phyloP scores from a whole-genome alignment of 53 echinoderm and acorn worm genomes.

The Mesocentrotus franciscanus region DNA sequence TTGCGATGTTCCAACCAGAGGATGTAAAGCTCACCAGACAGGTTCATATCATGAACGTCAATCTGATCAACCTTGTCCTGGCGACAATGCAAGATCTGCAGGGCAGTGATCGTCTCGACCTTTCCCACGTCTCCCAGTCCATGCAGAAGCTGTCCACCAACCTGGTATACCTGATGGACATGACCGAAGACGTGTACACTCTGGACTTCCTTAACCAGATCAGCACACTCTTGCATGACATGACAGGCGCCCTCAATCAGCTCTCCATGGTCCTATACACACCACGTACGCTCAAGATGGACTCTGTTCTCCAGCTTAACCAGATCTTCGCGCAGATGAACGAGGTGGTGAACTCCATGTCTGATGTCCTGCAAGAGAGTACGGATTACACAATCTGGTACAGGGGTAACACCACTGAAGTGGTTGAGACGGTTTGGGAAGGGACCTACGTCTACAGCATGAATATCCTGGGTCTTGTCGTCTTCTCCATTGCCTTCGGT shows the following conservation, averaged over 20 bases:
- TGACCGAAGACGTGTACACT: slow-evolving; percentile 62
- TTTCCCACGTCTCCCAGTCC: slow-evolving; percentile 81
- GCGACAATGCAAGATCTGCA: slow-evolving; percentile 82
- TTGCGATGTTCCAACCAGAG: slow-evolving; percentile 34
- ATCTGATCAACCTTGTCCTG: slow-evolving; percentile 82
- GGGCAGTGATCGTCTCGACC: slow-evolving; percentile 74
- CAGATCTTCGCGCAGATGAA: slow-evolving; percentile 77
- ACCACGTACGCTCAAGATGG: slow-evolving; percentile 74
- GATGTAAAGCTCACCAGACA: slow-evolving; percentile 59
- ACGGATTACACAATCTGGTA: slow-evolving; percentile 74
- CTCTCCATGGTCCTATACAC: slow-evolving; percentile 72
- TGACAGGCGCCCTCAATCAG: slow-evolving; percentile 73
- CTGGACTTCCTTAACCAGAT: slow-evolving; percentile 73
- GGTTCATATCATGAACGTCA: slow-evolving; percentile 79
- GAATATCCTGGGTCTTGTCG: slow-evolving; percentile 98
- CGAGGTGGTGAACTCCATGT: slow-evolving; percentile 72
- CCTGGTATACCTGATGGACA: slow-evolving; percentile 84
- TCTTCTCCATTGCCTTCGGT: slow-evolving; percentile 93
- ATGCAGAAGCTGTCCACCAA: slow-evolving; percentile 83
- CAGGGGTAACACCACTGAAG: slow-evolving; percentile 59
- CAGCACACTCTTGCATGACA: slow-evolving; percentile 69
- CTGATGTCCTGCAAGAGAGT: slow-evolving; percentile 71
- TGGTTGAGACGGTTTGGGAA: slow-evolving; percentile 58
- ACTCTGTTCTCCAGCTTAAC: slow-evolving; percentile 81
- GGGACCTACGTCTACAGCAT: slow-evolving; percentile 85